Evolutionary conservation across 2,888 invertebrate species (phyloP).

Genomic region (Acanthacorydalis orientalis): DNA sequence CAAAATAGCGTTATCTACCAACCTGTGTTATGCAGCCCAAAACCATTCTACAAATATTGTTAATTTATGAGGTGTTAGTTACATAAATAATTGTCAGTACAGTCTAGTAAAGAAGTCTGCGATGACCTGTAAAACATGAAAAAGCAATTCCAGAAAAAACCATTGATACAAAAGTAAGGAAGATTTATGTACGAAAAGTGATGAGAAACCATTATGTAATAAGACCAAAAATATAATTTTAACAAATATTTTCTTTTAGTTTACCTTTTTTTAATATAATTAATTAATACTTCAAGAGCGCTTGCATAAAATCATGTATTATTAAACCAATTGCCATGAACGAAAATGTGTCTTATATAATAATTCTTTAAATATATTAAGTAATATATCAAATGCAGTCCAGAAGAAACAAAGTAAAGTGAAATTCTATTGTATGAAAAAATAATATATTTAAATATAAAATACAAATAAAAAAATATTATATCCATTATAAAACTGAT

Average conservation of each 20-base stretch:
- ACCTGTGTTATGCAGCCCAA: too few species aligned
- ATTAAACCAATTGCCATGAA: too few species aligned
- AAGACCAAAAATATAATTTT: not conserved
- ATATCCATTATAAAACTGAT: too few species aligned
- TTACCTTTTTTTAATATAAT: not conserved
- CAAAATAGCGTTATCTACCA: too few species aligned
- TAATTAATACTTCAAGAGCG: not conserved
- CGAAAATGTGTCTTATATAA: too few species aligned
- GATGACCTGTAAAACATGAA: conserved; percentile 39
- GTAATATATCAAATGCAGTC: too few species aligned
- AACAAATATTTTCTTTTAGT: not conserved
- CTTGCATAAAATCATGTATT: too few species aligned
- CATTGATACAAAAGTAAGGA: not conserved
- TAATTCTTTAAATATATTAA: too few species aligned
- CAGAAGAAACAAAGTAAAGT: too few species aligned
- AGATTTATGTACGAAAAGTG: not conserved
- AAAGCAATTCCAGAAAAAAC: conserved; percentile 23
- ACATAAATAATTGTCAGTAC: conserved; percentile 1
- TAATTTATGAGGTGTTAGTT: conserved; percentile 3
- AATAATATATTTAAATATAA: too few species aligned
- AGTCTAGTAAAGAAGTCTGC: conserved; percentile 41
- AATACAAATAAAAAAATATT: too few species aligned
- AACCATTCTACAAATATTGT: not conserved
- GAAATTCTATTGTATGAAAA: too few species aligned
- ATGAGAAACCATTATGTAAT: not conserved